Conservation (phyloP, 2,113 vertebrate genomes). For the Lagopus leucura region DNA sequence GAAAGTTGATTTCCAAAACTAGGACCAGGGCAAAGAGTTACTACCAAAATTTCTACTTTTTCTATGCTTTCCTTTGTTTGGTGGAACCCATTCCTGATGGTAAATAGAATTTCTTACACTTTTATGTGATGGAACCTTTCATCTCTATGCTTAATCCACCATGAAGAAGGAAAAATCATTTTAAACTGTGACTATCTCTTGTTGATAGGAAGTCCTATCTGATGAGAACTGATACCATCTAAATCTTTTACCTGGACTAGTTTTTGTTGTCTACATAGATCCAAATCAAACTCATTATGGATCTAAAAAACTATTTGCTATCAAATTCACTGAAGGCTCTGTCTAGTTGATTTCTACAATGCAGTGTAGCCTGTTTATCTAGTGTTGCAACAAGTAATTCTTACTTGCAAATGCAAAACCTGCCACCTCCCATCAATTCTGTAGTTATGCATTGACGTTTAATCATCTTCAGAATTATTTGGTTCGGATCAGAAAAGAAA, state of each 20-base stretch:
- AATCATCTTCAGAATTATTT: neutral
- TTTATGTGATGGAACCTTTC: neutral
- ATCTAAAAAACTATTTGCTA: neutral
- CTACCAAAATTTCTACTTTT: rapidly evolving
- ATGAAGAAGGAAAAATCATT: neutral
- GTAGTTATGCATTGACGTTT: neutral
- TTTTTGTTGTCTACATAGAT: neutral
- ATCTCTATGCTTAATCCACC: neutral
- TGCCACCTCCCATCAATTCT: neutral
- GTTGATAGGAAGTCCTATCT: neutral
- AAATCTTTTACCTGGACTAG: neutral
- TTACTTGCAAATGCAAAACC: neutral
- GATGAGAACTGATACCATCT: neutral
- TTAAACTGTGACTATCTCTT: neutral
- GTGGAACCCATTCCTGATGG: neutral
- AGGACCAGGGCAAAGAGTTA: neutral
- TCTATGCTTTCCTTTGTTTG: neutral
- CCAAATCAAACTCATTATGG: neutral
- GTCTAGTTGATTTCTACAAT: neutral
- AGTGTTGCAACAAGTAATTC: conserved; percentile 12
- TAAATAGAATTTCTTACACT: neutral
- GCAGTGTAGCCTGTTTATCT: conserved; percentile 55
- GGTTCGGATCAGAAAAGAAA: neutral
- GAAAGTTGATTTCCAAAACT: neutral
- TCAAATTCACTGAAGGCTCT: neutral